These are phyloP conservation scores for Tyria jacobaeae DNA, from an alignment of 2,888 invertebrate genomes.

Conservation along the genomic window DNA sequence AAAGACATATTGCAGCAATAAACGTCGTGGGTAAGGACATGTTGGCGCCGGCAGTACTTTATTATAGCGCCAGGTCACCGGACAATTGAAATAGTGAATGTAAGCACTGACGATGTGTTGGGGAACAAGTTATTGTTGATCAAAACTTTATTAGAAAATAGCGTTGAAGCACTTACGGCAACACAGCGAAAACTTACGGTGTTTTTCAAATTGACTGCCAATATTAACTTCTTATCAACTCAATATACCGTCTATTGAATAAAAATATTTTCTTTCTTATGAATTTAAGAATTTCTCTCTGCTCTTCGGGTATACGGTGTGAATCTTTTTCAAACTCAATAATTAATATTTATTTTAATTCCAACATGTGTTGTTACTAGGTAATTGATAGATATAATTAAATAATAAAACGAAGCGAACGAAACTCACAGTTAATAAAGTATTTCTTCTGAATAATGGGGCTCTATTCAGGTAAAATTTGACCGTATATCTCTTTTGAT, in stretches of 20 bases:
- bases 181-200: not conserved
- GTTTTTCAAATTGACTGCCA: not conserved
- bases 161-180: not conserved
- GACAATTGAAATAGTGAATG: constrained; percentile 21
- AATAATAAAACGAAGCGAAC: no score
- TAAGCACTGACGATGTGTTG: constrained; percentile 25
- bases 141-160: constrained; percentile 25
- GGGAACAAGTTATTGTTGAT: constrained; percentile 19
- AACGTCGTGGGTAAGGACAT: constrained; percentile 32
- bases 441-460: no score
- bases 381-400: no score
- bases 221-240: not conserved
- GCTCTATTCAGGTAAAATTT: not conserved
- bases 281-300: not conserved
- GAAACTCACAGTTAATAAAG: no score
- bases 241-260: no score
- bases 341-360: no score
- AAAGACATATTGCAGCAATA: constrained; percentile 12
- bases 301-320: no score
- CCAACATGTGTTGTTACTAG: no score
- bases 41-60: constrained; percentile 38
- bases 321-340: no score
- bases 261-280: no score
- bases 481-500: not conserved
- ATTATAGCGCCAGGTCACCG: constrained; percentile 41